phyloP scores from a whole-genome alignment of 2,888 invertebrate species.

The Macrosoma leucophasiata region DNA sequence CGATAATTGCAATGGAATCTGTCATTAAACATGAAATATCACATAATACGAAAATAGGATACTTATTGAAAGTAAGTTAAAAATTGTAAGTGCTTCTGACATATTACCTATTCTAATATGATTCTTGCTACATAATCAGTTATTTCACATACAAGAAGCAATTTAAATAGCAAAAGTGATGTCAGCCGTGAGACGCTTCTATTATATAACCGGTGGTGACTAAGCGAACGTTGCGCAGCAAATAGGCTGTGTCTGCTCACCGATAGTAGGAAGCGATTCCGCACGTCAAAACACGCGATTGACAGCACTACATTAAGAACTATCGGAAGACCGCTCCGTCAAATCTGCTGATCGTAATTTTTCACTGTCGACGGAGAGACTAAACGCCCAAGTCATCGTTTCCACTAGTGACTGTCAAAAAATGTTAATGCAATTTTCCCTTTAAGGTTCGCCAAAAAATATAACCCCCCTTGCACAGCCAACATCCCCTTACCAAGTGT shows the following conservation, averaged over 20 bases:
- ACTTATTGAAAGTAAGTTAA: no score
- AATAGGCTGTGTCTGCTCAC: constrained; percentile 33
- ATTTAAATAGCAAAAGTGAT: constrained; percentile 44
- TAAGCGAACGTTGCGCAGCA: constrained; percentile 43
- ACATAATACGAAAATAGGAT: no score
- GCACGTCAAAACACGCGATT: constrained; percentile 66
- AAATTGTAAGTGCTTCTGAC: no score
- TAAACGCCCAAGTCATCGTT: constrained; percentile 65
- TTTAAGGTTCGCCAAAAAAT: constrained; percentile 45
- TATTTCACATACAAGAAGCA: constrained; percentile 31
- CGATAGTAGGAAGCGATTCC: constrained; percentile 59
- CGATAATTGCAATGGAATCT: no score
- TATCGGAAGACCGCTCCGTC: constrained; percentile 59
- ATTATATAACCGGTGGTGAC: constrained; percentile 51
- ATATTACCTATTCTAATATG: no score
- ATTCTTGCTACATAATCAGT: constrained; percentile 20
- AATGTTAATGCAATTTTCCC: constrained; percentile 63
- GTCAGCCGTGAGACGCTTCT: constrained; percentile 41
- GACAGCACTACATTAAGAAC: constrained; percentile 71
- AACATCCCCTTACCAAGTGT: constrained; percentile 33
- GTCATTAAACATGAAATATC: no score
- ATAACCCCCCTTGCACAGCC: constrained; percentile 35
- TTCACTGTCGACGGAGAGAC: constrained; percentile 66
- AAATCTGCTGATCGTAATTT: constrained; percentile 56
- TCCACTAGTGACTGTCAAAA: constrained; percentile 67